Conservation (phyloP, 2,888 invertebrate genomes). For the Ormyrus nitidulus region DNA sequence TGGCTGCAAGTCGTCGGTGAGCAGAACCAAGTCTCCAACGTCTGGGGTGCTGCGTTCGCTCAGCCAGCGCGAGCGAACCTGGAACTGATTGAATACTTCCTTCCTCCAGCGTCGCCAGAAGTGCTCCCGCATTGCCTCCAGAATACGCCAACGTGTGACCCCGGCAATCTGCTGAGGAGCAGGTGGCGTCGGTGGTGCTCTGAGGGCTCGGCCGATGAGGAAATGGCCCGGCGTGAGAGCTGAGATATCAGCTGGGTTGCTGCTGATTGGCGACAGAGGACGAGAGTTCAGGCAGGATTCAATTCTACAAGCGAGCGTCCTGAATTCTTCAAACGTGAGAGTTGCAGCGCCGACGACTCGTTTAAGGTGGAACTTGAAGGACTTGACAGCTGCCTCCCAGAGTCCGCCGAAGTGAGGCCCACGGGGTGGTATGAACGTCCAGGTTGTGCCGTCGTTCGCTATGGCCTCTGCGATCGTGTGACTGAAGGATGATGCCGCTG, state of each 20-base stretch:
- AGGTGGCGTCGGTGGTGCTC: neutral
- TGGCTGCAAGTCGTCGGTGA: neutral
- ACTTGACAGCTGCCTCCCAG: too few species aligned
- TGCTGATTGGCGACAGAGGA: neutral
- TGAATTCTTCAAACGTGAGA: neutral
- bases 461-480: neutral
- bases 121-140: constrained; percentile 1
- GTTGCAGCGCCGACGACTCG: neutral
- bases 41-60: neutral
- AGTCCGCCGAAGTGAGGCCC: neutral
- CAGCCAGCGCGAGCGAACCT: neutral
- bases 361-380: too few species aligned
- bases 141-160: neutral
- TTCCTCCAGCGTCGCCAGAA: constrained; percentile 20
- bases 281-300: constrained; percentile 8
- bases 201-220: neutral
- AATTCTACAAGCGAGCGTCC: neutral
- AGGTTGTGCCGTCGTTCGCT: constrained; percentile 2
- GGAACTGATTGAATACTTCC: constrained; percentile 5
- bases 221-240: constrained; percentile 3
- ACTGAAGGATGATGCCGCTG: neutral
- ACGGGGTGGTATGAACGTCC: constrained; percentile 11
- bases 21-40: neutral
- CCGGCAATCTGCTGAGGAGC: neutral
- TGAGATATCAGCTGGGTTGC: neutral